Percentiles rank a stretch among this genome's conserved stretches.
Conservation (phyloP, 1,140 invertebrate species). For the Camponotus floridanus region DNA sequence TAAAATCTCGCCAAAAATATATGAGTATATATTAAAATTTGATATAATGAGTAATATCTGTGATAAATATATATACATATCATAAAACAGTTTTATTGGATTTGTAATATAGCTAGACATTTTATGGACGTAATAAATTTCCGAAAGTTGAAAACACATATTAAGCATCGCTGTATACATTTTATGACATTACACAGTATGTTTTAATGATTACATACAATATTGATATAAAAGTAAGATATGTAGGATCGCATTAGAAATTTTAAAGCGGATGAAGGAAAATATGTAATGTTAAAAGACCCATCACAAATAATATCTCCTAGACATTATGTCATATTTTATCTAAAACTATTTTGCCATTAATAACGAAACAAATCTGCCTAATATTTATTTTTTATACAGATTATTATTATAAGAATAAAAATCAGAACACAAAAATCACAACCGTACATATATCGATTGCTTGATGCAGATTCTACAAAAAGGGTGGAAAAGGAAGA, state of each 20-base stretch:
- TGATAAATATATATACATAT: neutral
- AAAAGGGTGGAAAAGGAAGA: neutral
- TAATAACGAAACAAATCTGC: neutral
- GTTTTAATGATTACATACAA: neutral
- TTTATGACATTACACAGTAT: slow-evolving; percentile 9
- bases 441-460: neutral
- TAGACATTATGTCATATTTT: neutral
- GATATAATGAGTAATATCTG: neutral
- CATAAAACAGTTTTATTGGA: neutral
- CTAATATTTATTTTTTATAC: neutral
- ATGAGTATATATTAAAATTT: neutral
- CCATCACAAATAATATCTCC: neutral
- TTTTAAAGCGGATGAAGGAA: neutral
- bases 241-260: neutral
- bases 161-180: slow-evolving; percentile 3
- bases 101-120: neutral
- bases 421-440: neutral
- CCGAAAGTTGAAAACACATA: neutral
- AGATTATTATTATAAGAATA: neutral
- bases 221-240: neutral
- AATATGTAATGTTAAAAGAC: neutral
- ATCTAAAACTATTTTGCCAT: neutral
- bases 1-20: neutral
- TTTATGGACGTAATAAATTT: slow-evolving; percentile 21
- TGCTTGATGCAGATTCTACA: neutral